These are phyloP conservation scores for Dufourea novaeangliae DNA, from an alignment of 1,140 invertebrate genomes.

Conservation along the genomic window DNA sequence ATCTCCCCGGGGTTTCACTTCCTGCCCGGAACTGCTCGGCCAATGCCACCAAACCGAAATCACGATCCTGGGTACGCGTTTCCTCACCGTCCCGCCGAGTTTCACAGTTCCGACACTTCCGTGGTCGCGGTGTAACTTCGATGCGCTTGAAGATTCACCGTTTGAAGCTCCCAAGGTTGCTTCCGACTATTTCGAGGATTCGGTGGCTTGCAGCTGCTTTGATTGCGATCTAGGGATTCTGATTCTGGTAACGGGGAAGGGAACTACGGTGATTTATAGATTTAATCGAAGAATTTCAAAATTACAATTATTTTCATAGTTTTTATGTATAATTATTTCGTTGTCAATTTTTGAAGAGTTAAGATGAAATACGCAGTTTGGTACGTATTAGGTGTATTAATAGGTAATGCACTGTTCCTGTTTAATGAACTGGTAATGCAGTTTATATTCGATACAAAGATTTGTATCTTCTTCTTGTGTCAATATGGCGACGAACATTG, in stretches of 20 bases:
- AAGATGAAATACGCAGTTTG: no score
- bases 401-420: no score
- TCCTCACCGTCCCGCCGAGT: constrained; percentile 40
- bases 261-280: no score
- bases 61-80: constrained; percentile 55
- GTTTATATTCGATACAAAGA: no score
- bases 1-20: constrained; percentile 48
- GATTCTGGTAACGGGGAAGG: not conserved
- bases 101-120: constrained; percentile 46
- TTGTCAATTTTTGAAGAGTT: no score
- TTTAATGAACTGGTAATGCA: no score
- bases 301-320: no score
- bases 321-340: no score
- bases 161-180: not conserved
- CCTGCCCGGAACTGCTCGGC: constrained; percentile 61
- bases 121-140: not conserved
- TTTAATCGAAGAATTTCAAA: no score
- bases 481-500: no score
- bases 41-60: constrained; percentile 57
- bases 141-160: constrained; percentile 5
- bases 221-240: not conserved
- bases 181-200: not conserved
- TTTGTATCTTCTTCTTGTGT: no score
- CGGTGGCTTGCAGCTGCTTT: not conserved
- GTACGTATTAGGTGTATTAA: no score